Evolutionary conservation across 2,113 vertebrate genomes (phyloP).

Genomic region (Alaudala cheleensis): DNA sequence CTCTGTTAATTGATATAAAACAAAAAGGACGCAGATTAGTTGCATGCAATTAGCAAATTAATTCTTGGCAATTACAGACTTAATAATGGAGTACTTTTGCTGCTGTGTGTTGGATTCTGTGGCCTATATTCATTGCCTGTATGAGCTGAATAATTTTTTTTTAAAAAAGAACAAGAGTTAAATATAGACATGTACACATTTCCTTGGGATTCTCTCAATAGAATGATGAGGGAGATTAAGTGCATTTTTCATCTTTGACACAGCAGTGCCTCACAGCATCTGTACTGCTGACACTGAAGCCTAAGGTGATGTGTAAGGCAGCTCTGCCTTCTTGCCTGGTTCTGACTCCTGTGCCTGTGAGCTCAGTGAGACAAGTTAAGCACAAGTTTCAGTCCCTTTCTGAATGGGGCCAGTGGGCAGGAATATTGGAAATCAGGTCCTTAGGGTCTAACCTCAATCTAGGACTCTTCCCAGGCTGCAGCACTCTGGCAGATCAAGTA

Average conservation of each 20-base stretch:
- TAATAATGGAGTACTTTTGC: slow-evolving; percentile 82
- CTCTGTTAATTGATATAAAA: slow-evolving; percentile 95
- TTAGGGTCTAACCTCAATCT: neutral
- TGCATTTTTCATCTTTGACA: neutral
- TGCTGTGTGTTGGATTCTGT: slow-evolving; percentile 70
- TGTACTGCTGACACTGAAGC: neutral
- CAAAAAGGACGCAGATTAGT: slow-evolving; percentile 90
- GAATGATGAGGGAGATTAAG: neutral
- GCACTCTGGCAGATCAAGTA: neutral
- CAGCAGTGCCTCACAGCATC: neutral
- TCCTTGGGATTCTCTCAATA: neutral
- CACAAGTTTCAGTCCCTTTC: neutral
- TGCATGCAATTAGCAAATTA: slow-evolving; percentile 92
- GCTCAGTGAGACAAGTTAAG: neutral
- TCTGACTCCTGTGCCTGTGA: neutral
- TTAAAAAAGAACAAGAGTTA: slow-evolving; percentile 2
- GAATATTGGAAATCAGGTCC: neutral
- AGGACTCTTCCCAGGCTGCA: slow-evolving; percentile 2
- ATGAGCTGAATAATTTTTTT: slow-evolving; percentile 25
- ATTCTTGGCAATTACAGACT: slow-evolving; percentile 89
- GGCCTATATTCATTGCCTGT: slow-evolving; percentile 55
- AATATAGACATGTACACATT: neutral
- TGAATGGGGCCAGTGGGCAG: neutral
- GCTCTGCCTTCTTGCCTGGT: neutral
- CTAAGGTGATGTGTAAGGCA: neutral